Conservation (phyloP, 2,797 vertebrate genomes). For the Catostomus latipinnis region DNA sequence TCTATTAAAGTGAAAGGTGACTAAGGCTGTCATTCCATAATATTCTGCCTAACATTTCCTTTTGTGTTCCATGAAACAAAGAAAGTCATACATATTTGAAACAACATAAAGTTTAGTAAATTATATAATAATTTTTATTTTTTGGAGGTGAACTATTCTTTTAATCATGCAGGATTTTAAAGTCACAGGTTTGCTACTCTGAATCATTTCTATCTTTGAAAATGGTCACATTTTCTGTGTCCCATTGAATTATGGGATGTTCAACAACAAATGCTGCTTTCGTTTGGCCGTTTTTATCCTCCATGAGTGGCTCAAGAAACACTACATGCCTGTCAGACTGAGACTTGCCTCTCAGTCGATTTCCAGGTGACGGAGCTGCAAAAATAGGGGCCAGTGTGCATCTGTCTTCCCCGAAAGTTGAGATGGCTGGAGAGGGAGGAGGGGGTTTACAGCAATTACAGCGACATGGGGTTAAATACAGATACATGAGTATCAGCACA, state of each 20-base stretch:
- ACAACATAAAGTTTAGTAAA: too few relatives aligned
- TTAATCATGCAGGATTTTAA: not conserved
- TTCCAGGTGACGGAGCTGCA: slow-evolving; percentile 71
- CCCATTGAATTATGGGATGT: slow-evolving; percentile 63
- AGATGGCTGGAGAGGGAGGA: slow-evolving; percentile 62
- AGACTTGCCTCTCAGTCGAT: slow-evolving; percentile 73
- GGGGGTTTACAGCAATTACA: slow-evolving; percentile 82
- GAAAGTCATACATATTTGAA: too few relatives aligned
- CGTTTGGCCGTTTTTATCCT: slow-evolving; percentile 74
- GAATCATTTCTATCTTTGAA: slow-evolving; percentile 29
- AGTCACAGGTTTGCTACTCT: slow-evolving; percentile 11
- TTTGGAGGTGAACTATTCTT: not conserved
- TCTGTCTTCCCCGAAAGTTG: slow-evolving; percentile 77
- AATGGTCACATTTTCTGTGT: slow-evolving; percentile 43
- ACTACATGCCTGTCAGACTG: slow-evolving; percentile 84
- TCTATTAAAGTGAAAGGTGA: too few relatives aligned
- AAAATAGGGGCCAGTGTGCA: slow-evolving; percentile 82
- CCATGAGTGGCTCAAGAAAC: slow-evolving; percentile 85
- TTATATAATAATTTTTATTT: too few relatives aligned
- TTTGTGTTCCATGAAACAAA: too few relatives aligned
- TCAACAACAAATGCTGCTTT: slow-evolving; percentile 72
- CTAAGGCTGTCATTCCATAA: too few relatives aligned
- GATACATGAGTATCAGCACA: slow-evolving; percentile 86
- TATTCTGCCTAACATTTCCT: too few relatives aligned
- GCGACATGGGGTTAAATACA: slow-evolving; percentile 89